A percentile compares a stretch with the other conserved stretches of the same genome.
These are phyloP conservation scores for Stichopus chloronotus DNA, from an alignment of 35 echinoderm and acorn worm species.

Conservation along the genomic window DNA sequence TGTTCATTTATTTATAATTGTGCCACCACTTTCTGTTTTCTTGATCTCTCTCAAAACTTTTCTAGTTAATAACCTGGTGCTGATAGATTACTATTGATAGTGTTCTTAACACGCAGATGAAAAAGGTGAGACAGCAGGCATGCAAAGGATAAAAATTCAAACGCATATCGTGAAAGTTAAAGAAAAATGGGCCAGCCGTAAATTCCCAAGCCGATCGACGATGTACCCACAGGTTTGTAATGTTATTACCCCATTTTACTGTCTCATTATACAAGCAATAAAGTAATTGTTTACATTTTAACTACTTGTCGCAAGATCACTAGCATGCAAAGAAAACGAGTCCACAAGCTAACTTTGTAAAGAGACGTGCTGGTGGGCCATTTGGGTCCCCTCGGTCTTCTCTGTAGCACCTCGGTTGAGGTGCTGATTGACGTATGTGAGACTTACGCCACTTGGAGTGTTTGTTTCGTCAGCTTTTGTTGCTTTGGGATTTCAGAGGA, in stretches of 20 bases:
- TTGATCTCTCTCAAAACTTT: neutral
- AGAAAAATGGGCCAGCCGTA: neutral
- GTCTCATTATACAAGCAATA: neutral
- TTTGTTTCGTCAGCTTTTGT: slow-evolving; percentile 26
- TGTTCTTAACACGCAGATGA: no score
- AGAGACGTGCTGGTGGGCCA: no score
- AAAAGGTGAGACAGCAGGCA: no score
- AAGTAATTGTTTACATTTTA: slow-evolving; percentile 3
- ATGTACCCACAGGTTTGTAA: neutral
- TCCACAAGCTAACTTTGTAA: neutral
- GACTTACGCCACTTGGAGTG: slow-evolving; percentile 9
- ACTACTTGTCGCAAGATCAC: neutral
- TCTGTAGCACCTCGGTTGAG: neutral
- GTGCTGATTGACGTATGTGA: slow-evolving; percentile 35
- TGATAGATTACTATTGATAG: neutral
- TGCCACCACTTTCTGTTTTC: neutral
- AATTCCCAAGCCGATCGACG: neutral
- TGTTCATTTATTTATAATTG: no score
- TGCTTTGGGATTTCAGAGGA: slow-evolving; percentile 14
- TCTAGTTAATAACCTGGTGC: neutral
- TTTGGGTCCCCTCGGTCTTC: neutral
- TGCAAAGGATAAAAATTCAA: neutral
- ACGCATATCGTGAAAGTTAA: no score
- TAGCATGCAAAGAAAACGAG: neutral
- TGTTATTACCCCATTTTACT: neutral